Evolutionary conservation across 2,113 vertebrate genomes (phyloP).

Genomic region (Cebidichthys violaceus): DNA sequence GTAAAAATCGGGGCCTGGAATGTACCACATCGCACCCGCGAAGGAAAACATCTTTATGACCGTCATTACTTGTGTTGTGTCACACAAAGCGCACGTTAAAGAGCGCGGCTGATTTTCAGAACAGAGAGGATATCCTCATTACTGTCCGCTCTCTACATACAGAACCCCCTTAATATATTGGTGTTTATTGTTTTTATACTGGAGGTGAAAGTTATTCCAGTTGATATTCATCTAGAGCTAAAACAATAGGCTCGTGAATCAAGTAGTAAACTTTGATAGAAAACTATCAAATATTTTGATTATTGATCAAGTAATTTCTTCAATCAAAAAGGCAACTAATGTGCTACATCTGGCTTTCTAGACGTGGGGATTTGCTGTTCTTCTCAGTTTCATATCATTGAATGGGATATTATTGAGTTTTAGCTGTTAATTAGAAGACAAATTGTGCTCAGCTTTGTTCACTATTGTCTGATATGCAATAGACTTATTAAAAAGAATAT

Average conservation of each 20-base stretch:
- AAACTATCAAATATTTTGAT: not conserved
- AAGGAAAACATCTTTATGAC: slow-evolving; percentile 60
- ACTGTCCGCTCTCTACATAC: not conserved
- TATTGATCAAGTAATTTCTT: not conserved
- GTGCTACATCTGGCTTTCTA: not conserved
- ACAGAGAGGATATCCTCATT: slow-evolving; percentile 34
- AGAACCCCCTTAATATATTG: not conserved
- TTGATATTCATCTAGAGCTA: not conserved
- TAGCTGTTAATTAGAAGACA: not conserved
- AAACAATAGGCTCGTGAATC: not conserved
- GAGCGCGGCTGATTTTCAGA: slow-evolving; percentile 33
- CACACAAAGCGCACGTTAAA: slow-evolving; percentile 41
- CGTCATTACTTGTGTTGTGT: slow-evolving; percentile 51
- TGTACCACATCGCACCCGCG: slow-evolving; percentile 53
- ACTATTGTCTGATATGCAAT: not conserved
- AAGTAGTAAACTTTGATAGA: not conserved
- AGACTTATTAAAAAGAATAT: not conserved
- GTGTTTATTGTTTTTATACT: slow-evolving; percentile 12
- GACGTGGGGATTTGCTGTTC: not conserved
- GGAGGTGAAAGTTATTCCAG: not conserved
- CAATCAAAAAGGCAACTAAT: not conserved
- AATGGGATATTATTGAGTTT: not conserved
- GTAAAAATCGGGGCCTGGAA: slow-evolving; percentile 57
- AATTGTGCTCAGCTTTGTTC: not conserved
- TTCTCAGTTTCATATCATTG: not conserved